phyloP scores from a whole-genome alignment of 1,140 invertebrate genomes.

The Drosophila obscura region DNA sequence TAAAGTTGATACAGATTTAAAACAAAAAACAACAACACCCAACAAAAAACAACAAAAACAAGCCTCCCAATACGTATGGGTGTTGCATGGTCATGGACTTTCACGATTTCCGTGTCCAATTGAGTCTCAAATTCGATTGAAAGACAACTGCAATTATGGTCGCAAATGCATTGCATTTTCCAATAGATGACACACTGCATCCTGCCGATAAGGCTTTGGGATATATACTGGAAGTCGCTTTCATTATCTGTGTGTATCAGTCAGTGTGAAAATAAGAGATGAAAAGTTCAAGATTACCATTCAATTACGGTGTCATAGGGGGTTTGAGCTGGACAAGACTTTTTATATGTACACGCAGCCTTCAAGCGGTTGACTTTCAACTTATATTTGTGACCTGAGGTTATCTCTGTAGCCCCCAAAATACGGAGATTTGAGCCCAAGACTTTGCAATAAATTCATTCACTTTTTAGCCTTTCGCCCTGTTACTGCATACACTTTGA shows the following conservation, averaged over 20 bases:
- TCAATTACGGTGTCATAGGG: too few species aligned
- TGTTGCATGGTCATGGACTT: conserved; percentile 47
- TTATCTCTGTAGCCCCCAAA: too few species aligned
- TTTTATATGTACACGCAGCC: too few species aligned
- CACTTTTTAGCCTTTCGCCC: too few species aligned
- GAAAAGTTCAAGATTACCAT: too few species aligned
- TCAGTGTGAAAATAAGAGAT: too few species aligned
- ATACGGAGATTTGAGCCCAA: too few species aligned
- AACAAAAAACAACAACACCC: not conserved
- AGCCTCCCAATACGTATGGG: conserved; percentile 36
- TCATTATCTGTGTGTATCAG: not conserved
- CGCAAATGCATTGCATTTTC: conserved; percentile 2
- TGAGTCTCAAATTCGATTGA: conserved; percentile 10
- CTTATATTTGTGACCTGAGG: too few species aligned
- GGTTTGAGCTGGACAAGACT: too few species aligned
- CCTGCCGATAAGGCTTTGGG: conserved; percentile 32
- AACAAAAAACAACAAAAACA: not conserved
- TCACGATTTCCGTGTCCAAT: conserved; percentile 67
- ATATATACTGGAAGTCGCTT: not conserved
- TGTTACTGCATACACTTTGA: too few species aligned
- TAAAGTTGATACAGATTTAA: conserved; percentile 61
- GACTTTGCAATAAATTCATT: too few species aligned
- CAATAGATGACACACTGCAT: conserved; percentile 17
- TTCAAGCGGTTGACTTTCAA: too few species aligned
- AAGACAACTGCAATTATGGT: conserved; percentile 2